Evolutionary conservation across 1,140 invertebrate genomes (phyloP), one percentile per base, ranked within the genome.

Genomic region (Ostrea edulis): DNA sequence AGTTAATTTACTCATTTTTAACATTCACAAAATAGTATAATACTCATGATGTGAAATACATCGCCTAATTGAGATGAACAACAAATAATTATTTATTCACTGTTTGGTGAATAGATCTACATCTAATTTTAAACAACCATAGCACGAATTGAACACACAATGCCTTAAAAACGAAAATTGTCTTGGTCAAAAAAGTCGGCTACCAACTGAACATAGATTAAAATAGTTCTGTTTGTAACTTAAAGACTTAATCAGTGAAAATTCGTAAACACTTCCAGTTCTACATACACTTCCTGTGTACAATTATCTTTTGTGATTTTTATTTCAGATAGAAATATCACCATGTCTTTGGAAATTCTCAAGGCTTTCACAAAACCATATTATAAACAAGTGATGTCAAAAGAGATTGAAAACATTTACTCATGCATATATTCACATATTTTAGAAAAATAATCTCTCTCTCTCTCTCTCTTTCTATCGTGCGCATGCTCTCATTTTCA

Each of bases 1-100:
- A 20, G 17, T 77, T 25, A 77, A 77, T 77, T 77, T 77, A 77
- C 25, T 77, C 14, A 77, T 35, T 77, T 77, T 29, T 29, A 77
- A 77, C 68, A 77, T 77, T 77, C 68, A 77, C 29, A 77, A 77
- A 77, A 77, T 62, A 22, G 35, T 77, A 77, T 25, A 29, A 77
- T 8, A 77, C 22, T 29, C 29, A 77, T 29, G 14, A 77, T 77
- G 25, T 29, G 29, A 77, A 77, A 25, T 77, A 35, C 68, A 29
- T 14, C 22, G 12, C 11, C 9, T 14, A 77, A 77, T 77, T 29
- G 29, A 77, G 14, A 17, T 44, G 22, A 62, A 20, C 55, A 62
- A 62, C 55, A 62, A 62, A 17, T 77, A 12, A 77, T 14, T 9
- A 77, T 29, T 14, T 77, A 2, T 25, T 77, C 25, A 77, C 68